Percentiles rank a stretch among this genome's conserved stretches.
These are phyloP conservation scores for Periparus ater DNA, from an alignment of 2,797 vertebrate genomes.

Conservation along the genomic window DNA sequence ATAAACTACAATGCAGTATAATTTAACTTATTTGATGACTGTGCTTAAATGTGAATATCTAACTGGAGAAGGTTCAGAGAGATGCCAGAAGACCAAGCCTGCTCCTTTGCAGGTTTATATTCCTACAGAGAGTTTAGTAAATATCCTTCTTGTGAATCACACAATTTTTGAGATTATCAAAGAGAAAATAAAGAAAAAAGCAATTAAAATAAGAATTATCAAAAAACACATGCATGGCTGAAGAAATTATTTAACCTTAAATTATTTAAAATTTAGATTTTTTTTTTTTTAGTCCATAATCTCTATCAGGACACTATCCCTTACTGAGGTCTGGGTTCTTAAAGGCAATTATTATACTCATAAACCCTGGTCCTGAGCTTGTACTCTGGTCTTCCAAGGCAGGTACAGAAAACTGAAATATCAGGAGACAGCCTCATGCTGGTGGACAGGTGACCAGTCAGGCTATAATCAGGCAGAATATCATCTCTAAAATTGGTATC, in stretches of 20 bases:
- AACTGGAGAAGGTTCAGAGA: background rate
- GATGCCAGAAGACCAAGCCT: background rate
- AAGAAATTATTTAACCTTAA: background rate
- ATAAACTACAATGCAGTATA: background rate
- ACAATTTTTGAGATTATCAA: background rate
- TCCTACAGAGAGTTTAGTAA: background rate
- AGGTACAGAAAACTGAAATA: background rate
- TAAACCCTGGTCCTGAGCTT: background rate
- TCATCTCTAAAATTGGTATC: background rate
- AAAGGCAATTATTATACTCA: background rate
- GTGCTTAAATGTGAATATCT: background rate
- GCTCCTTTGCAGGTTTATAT: background rate
- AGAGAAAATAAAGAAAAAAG: background rate
- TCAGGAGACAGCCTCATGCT: background rate
- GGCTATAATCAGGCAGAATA: background rate
- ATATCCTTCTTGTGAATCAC: background rate
- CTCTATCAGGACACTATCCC: background rate
- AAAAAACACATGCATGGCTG: background rate
- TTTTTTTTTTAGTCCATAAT: background rate
- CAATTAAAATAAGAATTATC: background rate
- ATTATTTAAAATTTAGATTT: background rate
- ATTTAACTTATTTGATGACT: background rate
- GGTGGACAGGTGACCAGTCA: background rate
- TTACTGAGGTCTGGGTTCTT: background rate
- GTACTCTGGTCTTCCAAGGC: background rate